These are phyloP conservation scores for Hymenochirus boettgeri DNA, from an alignment of 2,113 vertebrate genomes.

Conservation along the genomic window DNA sequence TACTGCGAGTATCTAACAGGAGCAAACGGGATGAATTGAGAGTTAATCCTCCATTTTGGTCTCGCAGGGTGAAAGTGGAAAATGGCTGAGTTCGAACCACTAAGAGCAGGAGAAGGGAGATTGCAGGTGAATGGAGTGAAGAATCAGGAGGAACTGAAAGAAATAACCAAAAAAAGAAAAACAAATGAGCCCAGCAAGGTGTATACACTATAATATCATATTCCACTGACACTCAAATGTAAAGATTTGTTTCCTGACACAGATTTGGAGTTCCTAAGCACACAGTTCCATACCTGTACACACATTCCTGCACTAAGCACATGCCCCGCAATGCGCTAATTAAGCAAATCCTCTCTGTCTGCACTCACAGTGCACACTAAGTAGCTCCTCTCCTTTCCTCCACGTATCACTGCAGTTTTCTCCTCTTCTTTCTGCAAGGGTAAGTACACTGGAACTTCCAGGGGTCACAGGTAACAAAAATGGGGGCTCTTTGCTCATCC, in stretches of 20 bases:
- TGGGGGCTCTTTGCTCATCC: slow-evolving; percentile 13
- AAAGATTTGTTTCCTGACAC: too few relatives aligned
- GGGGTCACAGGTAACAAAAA: slow-evolving; percentile 19
- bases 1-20: slow-evolving; percentile 14
- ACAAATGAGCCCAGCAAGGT: too few relatives aligned
- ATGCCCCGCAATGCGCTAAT: too few relatives aligned
- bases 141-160: slow-evolving; percentile 20
- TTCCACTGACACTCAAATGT: too few relatives aligned
- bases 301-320: too few relatives aligned
- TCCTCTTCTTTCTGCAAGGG: slow-evolving; percentile 9
- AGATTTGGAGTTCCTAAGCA: too few relatives aligned
- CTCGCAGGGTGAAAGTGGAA: slow-evolving; percentile 6
- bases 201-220: too few relatives aligned
- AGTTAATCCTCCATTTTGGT: slow-evolving; percentile 4
- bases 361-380: slow-evolving; percentile 26
- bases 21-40: slow-evolving; percentile 20
- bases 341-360: background rate
- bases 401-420: slow-evolving; percentile 16
- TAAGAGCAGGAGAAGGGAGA: slow-evolving; percentile 22
- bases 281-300: background rate
- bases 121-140: background rate
- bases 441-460: slow-evolving; percentile 13
- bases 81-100: slow-evolving; percentile 16
- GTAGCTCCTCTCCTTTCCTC: slow-evolving; percentile 19
- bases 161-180: too few relatives aligned